Conservation (phyloP, 2,113 vertebrate species). For the Mastomys coucha region DNA sequence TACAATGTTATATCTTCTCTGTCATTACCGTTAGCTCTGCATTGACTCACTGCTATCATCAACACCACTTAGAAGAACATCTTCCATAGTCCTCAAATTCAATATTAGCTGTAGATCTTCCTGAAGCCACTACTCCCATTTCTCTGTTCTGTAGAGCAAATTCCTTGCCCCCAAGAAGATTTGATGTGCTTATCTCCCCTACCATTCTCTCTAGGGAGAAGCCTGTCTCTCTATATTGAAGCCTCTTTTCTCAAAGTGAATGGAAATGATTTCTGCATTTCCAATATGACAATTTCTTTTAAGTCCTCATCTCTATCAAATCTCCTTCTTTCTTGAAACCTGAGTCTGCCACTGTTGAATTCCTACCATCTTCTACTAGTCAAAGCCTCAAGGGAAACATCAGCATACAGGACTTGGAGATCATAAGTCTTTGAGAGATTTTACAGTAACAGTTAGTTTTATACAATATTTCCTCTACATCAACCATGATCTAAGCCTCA, state of each 20-base stretch:
- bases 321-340: neutral
- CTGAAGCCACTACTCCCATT: neutral
- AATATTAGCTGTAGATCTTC: neutral
- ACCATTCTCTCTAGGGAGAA: neutral
- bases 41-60: neutral
- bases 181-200: neutral
- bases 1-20: neutral
- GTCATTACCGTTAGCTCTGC: neutral
- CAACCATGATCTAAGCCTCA: neutral
- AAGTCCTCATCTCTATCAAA: neutral
- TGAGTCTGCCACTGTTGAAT: neutral
- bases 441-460: neutral
- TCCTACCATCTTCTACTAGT: neutral
- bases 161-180: neutral
- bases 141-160: neutral
- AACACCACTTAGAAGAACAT: neutral
- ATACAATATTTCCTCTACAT: neutral
- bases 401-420: neutral
- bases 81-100: neutral
- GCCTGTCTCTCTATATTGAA: neutral
- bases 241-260: neutral
- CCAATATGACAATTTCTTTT: neutral
- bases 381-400: neutral
- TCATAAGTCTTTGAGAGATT: neutral
- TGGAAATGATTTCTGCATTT: neutral